phyloP scores from a whole-genome alignment of 2,797 vertebrate genomes.

The Xerus rutilus region DNA sequence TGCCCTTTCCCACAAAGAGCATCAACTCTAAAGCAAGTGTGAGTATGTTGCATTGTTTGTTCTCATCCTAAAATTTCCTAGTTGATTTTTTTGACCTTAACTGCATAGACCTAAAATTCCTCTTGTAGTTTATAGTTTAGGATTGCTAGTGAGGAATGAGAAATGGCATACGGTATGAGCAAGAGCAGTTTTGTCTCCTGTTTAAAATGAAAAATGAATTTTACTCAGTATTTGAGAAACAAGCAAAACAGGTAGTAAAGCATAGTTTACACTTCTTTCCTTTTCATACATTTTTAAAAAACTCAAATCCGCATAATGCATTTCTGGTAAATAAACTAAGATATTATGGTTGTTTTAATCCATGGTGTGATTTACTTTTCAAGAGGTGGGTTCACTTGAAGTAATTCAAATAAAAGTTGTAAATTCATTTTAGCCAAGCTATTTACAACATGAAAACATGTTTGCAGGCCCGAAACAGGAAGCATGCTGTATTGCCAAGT shows the following conservation, averaged over 20 bases:
- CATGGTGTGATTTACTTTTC: constrained; percentile 39
- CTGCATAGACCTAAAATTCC: not conserved
- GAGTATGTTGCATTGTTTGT: not conserved
- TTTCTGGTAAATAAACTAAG: constrained; percentile 27
- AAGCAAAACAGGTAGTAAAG: not conserved
- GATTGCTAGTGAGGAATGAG: not conserved
- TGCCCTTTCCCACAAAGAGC: not conserved
- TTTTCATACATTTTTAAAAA: constrained; percentile 48
- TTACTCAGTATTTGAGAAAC: constrained; percentile 7
- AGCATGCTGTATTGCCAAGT: no score
- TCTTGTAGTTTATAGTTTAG: not conserved
- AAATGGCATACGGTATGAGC: not conserved
- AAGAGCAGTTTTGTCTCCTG: not conserved
- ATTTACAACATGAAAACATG: constrained; percentile 42
- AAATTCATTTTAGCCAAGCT: constrained; percentile 56
- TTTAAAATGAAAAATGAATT: constrained; percentile 51
- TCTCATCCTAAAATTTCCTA: constrained; percentile 25
- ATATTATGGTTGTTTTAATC: not conserved
- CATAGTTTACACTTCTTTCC: not conserved
- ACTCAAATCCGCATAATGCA: not conserved
- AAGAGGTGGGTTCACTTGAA: constrained; percentile 26
- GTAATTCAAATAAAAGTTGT: constrained; percentile 39
- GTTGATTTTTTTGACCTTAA: not conserved
- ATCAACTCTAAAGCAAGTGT: not conserved
- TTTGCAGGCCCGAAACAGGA: not conserved